Conservation (phyloP, 2,888 invertebrate genomes). For the Anorthoa munda region DNA sequence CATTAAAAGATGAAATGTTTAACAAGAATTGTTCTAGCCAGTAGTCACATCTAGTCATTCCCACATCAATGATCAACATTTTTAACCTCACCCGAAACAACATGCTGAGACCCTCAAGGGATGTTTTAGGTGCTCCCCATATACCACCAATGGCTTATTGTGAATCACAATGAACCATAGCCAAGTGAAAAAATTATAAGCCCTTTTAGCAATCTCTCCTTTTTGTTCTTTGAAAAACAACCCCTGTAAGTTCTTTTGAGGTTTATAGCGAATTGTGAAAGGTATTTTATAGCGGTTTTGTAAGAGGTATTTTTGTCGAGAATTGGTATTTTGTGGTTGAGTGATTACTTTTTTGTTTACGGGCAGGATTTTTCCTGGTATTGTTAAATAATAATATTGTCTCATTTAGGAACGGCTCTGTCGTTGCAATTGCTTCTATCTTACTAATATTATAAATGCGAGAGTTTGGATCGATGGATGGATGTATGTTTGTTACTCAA, state of each 20-base stretch:
- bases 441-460: too few relatives aligned
- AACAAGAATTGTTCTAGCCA: neutral
- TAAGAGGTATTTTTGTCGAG: slow-evolving; percentile 17
- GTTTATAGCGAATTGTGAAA: slow-evolving; percentile 56
- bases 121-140: slow-evolving; percentile 73
- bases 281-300: slow-evolving; percentile 44
- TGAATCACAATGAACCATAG: slow-evolving; percentile 68
- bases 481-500: too few relatives aligned
- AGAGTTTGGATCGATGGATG: too few relatives aligned
- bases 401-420: too few relatives aligned
- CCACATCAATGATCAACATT: slow-evolving; percentile 4
- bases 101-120: slow-evolving; percentile 70
- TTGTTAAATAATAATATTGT: too few relatives aligned
- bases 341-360: slow-evolving; percentile 33
- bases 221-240: slow-evolving; percentile 45
- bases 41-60: slow-evolving; percentile 30
- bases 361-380: neutral
- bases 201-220: slow-evolving; percentile 68
- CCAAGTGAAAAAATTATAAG: slow-evolving; percentile 77
- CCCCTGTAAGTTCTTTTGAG: slow-evolving; percentile 58
- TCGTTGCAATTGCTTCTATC: too few relatives aligned
- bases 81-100: slow-evolving; percentile 52
- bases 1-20: neutral
- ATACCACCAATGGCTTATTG: slow-evolving; percentile 67
- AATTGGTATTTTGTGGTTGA: slow-evolving; percentile 32